phyloP scores from a whole-genome alignment of 1,140 invertebrate genomes.

The Meloidogyne floridensis region DNA sequence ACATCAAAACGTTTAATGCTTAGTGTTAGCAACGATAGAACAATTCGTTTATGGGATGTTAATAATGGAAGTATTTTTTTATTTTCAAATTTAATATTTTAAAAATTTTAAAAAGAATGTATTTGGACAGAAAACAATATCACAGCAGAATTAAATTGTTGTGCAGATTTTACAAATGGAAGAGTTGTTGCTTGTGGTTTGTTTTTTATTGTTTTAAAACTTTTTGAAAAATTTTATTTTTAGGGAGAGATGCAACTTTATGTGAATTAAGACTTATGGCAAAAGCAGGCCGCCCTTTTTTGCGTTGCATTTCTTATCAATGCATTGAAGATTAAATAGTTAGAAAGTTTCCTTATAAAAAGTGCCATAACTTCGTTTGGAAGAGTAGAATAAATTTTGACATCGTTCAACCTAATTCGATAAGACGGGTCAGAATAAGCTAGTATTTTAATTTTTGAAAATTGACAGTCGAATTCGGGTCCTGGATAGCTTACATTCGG shows the following conservation, averaged over 20 bases:
- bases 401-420: too few relatives aligned
- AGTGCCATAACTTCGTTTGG: too few relatives aligned
- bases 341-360: background rate
- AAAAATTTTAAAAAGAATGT: slow-evolving; percentile 35
- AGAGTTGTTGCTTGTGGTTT: slow-evolving; percentile 32
- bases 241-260: slow-evolving; percentile 44
- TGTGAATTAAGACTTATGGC: slow-evolving; percentile 44
- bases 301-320: slow-evolving; percentile 45
- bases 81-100: background rate
- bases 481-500: too few relatives aligned
- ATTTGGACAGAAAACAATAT: slow-evolving; percentile 43
- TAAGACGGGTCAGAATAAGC: too few relatives aligned
- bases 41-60: slow-evolving; percentile 43
- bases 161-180: slow-evolving; percentile 51
- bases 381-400: too few relatives aligned
- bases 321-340: slow-evolving; percentile 26
- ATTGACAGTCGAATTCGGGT: too few relatives aligned
- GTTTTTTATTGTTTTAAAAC: slow-evolving; percentile 28
- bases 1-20: slow-evolving; percentile 49
- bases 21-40: slow-evolving; percentile 48
- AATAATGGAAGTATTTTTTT: slow-evolving; percentile 36
- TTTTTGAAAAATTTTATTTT: slow-evolving; percentile 39
- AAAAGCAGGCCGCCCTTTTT: slow-evolving; percentile 48
- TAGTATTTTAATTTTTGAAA: too few relatives aligned
- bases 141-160: slow-evolving; percentile 43